These are phyloP conservation scores for Tyrophagus putrescentiae DNA, from an alignment of 1,140 invertebrate genomes.

Conservation along the genomic window DNA sequence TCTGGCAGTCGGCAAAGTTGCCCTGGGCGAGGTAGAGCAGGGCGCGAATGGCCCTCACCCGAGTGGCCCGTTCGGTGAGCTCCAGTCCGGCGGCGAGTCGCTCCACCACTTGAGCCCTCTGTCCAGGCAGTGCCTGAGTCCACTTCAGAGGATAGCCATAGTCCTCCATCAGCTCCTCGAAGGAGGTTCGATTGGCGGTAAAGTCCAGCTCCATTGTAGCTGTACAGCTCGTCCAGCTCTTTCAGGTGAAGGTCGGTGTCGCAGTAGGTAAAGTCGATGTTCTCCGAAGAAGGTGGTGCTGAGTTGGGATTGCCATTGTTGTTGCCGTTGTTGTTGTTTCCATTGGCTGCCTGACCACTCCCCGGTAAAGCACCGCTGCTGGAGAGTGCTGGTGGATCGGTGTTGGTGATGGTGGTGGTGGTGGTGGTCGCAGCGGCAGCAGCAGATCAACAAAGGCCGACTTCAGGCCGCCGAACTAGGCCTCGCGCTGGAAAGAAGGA, in stretches of 20 bases:
- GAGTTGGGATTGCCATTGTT: too few relatives aligned
- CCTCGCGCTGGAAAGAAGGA: too few relatives aligned
- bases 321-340: too few relatives aligned
- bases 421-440: too few relatives aligned
- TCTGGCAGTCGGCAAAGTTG: slow-evolving; percentile 26
- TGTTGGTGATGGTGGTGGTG: too few relatives aligned
- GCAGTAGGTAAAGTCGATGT: slow-evolving; percentile 79
- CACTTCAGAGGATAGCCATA: slow-evolving; percentile 55
- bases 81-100: slow-evolving; percentile 78
- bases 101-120: slow-evolving; percentile 57
- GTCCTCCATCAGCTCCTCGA: slow-evolving; percentile 68
- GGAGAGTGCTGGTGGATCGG: too few relatives aligned
- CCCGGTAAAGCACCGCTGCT: too few relatives aligned
- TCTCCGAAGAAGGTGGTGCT: slow-evolving; percentile 30
- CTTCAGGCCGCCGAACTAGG: too few relatives aligned
- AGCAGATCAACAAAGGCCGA: too few relatives aligned
- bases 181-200: slow-evolving; percentile 60
- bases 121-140: slow-evolving; percentile 49
- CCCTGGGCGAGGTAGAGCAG: slow-evolving; percentile 76
- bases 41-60: slow-evolving; percentile 71
- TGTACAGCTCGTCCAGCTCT: slow-evolving; percentile 90
- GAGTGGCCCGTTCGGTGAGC: slow-evolving; percentile 54
- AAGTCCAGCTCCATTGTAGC: slow-evolving; percentile 90
- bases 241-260: slow-evolving; percentile 74
- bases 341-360: too few relatives aligned